phyloP scores from a whole-genome alignment of 2,113 vertebrate species.

The Okapia johnstoni region DNA sequence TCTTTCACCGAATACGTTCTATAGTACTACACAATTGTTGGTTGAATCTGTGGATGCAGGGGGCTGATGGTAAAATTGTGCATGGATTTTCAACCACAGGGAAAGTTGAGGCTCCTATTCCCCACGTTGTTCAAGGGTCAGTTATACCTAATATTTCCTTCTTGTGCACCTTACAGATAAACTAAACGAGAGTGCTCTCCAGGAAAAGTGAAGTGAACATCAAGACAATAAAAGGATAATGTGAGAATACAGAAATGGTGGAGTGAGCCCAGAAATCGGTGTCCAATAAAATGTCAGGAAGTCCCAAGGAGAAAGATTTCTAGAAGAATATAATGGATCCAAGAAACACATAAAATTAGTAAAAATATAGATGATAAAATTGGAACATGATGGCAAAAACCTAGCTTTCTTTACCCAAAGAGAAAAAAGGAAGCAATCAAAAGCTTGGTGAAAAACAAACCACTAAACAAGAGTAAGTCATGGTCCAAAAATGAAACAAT shows the following conservation, averaged over 20 bases:
- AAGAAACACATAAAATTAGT: neutral
- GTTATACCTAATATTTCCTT: neutral
- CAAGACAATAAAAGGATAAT: neutral
- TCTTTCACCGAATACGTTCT: neutral
- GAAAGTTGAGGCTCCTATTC: neutral
- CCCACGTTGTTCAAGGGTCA: neutral
- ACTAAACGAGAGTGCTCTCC: neutral
- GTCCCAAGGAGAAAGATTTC: neutral
- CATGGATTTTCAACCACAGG: neutral
- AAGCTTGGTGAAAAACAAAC: neutral
- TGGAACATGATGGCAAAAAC: neutral
- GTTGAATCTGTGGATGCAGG: neutral
- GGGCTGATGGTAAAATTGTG: neutral
- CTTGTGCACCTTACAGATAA: neutral
- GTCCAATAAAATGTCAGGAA: neutral
- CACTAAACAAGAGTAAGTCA: neutral
- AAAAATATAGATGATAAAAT: neutral
- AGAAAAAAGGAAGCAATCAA: neutral
- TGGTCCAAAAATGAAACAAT: neutral
- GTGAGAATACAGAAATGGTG: neutral
- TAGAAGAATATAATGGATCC: neutral
- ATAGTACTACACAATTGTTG: neutral
- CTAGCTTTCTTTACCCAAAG: neutral
- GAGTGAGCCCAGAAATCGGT: neutral
- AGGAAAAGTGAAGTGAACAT: neutral